Evolutionary conservation across 2,113 vertebrate genomes (phyloP).

Genomic region (Python bivittatus): DNA sequence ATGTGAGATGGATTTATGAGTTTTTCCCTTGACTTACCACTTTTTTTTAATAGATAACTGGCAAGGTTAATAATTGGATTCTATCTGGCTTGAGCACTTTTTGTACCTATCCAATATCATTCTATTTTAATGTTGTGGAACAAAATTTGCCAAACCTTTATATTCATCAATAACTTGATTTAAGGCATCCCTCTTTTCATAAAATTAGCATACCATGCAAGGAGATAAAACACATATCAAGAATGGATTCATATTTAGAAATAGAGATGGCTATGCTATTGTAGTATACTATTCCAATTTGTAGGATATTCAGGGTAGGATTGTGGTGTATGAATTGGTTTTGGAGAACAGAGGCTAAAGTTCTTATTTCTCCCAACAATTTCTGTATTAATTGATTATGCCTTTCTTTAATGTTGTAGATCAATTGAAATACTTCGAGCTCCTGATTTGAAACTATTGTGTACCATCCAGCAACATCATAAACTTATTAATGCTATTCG

Average conservation of each 20-base stretch:
- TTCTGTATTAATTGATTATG: constrained; percentile 19
- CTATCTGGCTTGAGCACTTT: not conserved
- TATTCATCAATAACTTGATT: not conserved
- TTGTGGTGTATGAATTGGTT: not conserved
- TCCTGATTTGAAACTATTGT: constrained; percentile 83
- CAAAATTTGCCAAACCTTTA: not conserved
- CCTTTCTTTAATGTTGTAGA: constrained; percentile 66
- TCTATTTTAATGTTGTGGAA: not conserved
- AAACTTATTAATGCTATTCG: constrained; percentile 90
- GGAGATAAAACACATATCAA: not conserved
- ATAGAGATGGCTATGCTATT: not conserved
- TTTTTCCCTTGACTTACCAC: not conserved
- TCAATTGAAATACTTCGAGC: constrained; percentile 87
- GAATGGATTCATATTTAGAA: not conserved
- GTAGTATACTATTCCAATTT: not conserved
- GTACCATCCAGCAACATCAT: constrained; percentile 93
- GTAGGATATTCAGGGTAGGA: not conserved
- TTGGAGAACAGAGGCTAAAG: not conserved
- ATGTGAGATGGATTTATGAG: not conserved
- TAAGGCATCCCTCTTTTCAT: not conserved
- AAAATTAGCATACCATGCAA: not conserved
- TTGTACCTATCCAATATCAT: not conserved
- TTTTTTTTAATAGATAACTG: not conserved
- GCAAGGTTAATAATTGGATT: not conserved
- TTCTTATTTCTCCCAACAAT: not conserved